Conservation (phyloP, 2,113 vertebrate genomes). For the Procapra przewalskii region DNA sequence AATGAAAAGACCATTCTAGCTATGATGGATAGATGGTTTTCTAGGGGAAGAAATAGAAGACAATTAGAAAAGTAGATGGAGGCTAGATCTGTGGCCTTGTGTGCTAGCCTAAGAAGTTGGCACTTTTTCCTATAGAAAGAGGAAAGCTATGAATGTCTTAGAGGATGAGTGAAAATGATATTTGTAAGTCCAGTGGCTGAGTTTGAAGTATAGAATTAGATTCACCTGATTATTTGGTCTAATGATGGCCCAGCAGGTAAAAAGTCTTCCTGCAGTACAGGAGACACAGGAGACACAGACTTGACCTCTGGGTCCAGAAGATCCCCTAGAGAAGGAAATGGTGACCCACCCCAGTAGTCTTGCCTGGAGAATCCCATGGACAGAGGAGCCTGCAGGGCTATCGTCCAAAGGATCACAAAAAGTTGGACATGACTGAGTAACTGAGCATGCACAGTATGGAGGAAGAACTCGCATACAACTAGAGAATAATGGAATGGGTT, state of each 20-base stretch:
- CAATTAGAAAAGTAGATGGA: background rate
- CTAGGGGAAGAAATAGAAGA: background rate
- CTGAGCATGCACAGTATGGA: background rate
- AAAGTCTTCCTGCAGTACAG: background rate
- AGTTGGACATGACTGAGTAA: background rate
- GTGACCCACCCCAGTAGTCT: background rate
- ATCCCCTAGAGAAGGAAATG: background rate
- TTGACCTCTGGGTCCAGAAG: background rate
- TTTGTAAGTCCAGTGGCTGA: background rate
- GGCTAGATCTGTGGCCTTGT: background rate
- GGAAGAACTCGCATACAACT: background rate
- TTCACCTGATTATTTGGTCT: background rate
- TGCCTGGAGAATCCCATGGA: background rate
- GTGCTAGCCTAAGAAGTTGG: background rate
- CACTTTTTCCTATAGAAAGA: background rate
- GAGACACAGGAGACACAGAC: background rate
- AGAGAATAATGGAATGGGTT: background rate
- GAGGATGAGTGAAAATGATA: background rate
- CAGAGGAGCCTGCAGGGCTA: background rate
- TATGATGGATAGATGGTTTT: background rate
- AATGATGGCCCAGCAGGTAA: background rate
- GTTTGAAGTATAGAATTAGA: background rate
- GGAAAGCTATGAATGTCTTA: background rate
- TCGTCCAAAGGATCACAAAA: background rate
- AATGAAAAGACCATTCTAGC: background rate